Conservation (phyloP, 2,113 vertebrate genomes). For the Scolopax mira region DNA sequence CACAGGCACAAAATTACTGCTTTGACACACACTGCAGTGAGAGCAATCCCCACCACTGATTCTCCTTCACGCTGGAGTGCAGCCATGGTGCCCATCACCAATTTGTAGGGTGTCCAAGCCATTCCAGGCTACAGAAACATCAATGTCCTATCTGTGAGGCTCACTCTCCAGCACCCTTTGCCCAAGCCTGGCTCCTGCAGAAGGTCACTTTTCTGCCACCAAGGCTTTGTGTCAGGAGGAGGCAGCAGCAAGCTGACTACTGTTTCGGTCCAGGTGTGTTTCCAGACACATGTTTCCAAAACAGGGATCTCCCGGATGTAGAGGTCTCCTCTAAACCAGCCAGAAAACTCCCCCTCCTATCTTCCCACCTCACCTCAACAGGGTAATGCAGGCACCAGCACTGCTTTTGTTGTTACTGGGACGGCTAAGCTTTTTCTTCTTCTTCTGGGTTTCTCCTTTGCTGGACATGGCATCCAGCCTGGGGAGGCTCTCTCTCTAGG, state of each 20-base stretch:
- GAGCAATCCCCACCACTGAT: neutral
- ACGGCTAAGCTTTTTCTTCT: neutral
- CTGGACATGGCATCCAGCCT: neutral
- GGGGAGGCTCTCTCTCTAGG: neutral
- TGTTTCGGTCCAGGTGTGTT: neutral
- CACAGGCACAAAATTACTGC: neutral
- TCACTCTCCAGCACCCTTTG: neutral
- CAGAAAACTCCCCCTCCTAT: neutral
- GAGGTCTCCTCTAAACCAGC: neutral
- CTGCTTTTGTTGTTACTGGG: neutral
- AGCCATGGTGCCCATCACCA: neutral
- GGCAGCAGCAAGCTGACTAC: neutral
- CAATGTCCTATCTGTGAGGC: neutral
- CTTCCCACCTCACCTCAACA: accelerated
- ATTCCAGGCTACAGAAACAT: neutral
- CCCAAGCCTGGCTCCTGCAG: neutral
- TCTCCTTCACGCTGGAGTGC: neutral
- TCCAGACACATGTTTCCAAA: accelerated
- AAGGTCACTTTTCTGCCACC: neutral
- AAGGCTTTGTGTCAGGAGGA: neutral
- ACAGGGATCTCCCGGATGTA: neutral
- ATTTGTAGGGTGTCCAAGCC: neutral
- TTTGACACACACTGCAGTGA: neutral
- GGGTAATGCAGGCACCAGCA: neutral
- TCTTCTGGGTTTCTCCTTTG: neutral